A percentile compares a stretch with the other conserved stretches of the same genome.
These are phyloP conservation scores for Conomelus anceps DNA, from an alignment of 2,888 invertebrate species.

Conservation along the genomic window DNA sequence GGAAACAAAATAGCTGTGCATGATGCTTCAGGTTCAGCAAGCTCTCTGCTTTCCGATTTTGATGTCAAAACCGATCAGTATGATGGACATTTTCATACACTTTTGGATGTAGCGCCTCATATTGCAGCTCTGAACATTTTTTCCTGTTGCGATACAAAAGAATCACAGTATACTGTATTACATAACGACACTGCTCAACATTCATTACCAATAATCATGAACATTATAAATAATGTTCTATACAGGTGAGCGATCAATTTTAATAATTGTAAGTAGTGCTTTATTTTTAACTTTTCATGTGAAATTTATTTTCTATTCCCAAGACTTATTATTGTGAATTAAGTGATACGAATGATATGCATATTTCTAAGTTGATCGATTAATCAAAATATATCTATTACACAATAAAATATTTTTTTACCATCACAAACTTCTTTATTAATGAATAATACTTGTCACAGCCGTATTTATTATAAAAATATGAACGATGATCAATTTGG, in stretches of 20 bases:
- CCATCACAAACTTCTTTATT: too few relatives aligned
- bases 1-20: slow-evolving; percentile 56
- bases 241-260: slow-evolving; percentile 50
- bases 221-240: slow-evolving; percentile 62
- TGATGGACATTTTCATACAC: slow-evolving; percentile 58
- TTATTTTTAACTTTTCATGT: not conserved
- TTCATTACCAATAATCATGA: slow-evolving; percentile 66
- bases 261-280: not conserved
- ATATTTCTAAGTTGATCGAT: too few relatives aligned
- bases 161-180: slow-evolving; percentile 45
- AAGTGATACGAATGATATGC: too few relatives aligned
- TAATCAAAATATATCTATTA: too few relatives aligned
- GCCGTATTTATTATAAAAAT: too few relatives aligned
- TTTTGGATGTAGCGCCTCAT: slow-evolving; percentile 56
- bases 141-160: slow-evolving; percentile 17
- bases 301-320: not conserved
- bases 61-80: slow-evolving; percentile 42
- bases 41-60: not conserved
- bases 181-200: slow-evolving; percentile 77
- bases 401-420: too few relatives aligned
- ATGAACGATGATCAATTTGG: too few relatives aligned
- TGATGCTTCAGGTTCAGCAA: slow-evolving; percentile 42
- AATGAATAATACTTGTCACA: too few relatives aligned
- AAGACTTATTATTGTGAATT: too few relatives aligned
- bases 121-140: slow-evolving; percentile 60